Evolutionary conservation across 1,140 invertebrate species (phyloP).

Genomic region (Drosophila orosa): DNA sequence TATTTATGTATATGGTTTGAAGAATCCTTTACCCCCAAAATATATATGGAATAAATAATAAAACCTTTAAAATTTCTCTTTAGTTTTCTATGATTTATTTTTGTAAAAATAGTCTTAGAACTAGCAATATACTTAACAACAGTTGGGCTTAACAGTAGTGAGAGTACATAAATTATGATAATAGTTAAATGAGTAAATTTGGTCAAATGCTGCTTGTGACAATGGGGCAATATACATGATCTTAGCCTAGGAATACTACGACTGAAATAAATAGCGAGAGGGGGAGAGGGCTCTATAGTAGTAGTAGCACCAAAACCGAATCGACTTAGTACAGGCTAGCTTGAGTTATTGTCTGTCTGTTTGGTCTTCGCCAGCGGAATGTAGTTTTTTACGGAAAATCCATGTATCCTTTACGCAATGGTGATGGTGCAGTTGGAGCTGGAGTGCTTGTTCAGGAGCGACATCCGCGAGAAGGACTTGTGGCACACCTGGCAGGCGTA

Average conservation of each 20-base stretch:
- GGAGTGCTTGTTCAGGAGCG: conserved; percentile 94
- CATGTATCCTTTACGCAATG: conserved; percentile 58
- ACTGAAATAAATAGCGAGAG: conserved; percentile 52
- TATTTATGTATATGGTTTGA: no score
- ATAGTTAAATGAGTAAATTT: conserved; percentile 64
- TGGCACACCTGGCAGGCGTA: conserved; percentile 85
- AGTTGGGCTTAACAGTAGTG: conserved; percentile 43
- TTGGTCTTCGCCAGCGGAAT: conserved; percentile 80
- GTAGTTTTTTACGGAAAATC: conserved; percentile 17
- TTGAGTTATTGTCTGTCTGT: conserved; percentile 68
- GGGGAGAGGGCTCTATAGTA: conserved; percentile 19
- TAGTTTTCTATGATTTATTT: conserved; percentile 54
- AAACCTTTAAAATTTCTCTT: conserved; percentile 20
- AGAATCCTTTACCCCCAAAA: no score
- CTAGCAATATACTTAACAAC: conserved; percentile 59
- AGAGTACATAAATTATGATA: conserved; percentile 43
- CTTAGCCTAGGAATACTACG: conserved; percentile 38
- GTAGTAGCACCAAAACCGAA: conserved; percentile 75
- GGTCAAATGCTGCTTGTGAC: conserved; percentile 74
- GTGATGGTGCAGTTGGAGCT: conserved; percentile 84
- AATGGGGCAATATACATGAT: conserved; percentile 65
- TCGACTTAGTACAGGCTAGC: conserved; percentile 47
- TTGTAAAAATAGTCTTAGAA: conserved; percentile 55
- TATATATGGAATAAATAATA: background rate
- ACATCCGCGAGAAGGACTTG: conserved; percentile 93